Percentiles rank a stretch among this genome's conserved stretches.
phyloP scores from a whole-genome alignment of 2,113 vertebrate species.

The Azemiops feae region DNA sequence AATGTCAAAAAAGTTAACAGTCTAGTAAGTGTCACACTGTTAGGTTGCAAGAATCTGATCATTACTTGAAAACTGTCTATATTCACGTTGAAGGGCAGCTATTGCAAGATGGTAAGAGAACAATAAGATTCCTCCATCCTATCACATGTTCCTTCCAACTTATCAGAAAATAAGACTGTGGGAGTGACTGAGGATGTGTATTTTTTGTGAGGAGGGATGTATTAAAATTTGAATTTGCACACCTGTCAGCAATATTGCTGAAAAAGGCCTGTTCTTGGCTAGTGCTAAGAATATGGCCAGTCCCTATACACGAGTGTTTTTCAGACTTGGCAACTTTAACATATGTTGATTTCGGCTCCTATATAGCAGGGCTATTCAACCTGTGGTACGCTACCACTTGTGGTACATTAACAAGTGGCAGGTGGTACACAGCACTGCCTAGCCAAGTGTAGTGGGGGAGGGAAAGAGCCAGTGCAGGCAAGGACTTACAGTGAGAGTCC shows the following conservation, averaged over 20 bases:
- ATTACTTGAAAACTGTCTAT: neutral
- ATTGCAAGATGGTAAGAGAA: neutral
- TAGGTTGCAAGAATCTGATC: neutral
- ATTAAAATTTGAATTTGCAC: neutral
- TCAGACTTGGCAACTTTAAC: neutral
- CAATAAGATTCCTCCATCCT: neutral
- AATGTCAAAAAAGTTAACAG: constrained; percentile 1
- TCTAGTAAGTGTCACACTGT: neutral
- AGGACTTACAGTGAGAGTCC: no score
- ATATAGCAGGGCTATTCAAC: no score
- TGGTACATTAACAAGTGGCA: no score
- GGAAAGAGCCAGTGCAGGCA: no score
- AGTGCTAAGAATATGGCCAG: neutral
- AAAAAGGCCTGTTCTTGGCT: neutral
- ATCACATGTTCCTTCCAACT: neutral
- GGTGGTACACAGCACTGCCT: no score
- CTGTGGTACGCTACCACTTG: no score
- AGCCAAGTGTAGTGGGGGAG: no score
- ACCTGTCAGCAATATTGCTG: neutral
- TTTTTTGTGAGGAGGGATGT: neutral
- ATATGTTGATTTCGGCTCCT: neutral
- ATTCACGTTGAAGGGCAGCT: neutral
- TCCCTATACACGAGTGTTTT: neutral
- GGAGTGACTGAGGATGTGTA: neutral
- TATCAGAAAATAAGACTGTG: neutral